These are phyloP conservation scores for Petroica traversi DNA, from an alignment of 2,113 vertebrate species.

Conservation along the genomic window DNA sequence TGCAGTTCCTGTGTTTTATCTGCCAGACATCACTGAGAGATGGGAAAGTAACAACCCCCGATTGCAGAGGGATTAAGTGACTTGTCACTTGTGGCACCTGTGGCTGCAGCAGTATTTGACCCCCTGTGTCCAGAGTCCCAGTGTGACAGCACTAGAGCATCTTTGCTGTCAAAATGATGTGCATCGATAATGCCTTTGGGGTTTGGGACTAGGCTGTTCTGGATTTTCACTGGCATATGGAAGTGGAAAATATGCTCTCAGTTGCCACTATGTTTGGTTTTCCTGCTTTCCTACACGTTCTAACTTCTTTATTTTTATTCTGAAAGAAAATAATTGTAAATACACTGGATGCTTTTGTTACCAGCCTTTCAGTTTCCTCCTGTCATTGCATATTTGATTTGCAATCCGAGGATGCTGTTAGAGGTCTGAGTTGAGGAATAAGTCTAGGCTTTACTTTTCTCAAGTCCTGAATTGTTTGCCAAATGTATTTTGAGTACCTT, in stretches of 20 bases:
- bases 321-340: not conserved
- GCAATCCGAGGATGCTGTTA: not conserved
- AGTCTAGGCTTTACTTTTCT: not conserved
- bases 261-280: not conserved
- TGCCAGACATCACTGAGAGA: not conserved
- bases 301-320: not conserved
- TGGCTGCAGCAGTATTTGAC: not conserved
- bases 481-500: not conserved
- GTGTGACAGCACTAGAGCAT: not conserved
- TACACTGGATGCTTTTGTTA: not conserved
- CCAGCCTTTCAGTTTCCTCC: not conserved
- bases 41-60: fast-evolving
- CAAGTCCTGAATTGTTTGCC: not conserved
- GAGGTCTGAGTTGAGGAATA: not conserved
- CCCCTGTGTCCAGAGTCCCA: not conserved
- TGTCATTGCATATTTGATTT: not conserved
- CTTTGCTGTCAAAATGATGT: not conserved
- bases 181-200: not conserved
- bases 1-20: not conserved
- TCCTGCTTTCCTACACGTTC: not conserved
- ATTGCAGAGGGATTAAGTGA: not conserved
- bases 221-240: not conserved
- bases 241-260: not conserved
- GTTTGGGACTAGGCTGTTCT: not conserved
- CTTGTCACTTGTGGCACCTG: not conserved